Conservation (phyloP, 2,888 invertebrate genomes). For the Germaria angustata region DNA sequence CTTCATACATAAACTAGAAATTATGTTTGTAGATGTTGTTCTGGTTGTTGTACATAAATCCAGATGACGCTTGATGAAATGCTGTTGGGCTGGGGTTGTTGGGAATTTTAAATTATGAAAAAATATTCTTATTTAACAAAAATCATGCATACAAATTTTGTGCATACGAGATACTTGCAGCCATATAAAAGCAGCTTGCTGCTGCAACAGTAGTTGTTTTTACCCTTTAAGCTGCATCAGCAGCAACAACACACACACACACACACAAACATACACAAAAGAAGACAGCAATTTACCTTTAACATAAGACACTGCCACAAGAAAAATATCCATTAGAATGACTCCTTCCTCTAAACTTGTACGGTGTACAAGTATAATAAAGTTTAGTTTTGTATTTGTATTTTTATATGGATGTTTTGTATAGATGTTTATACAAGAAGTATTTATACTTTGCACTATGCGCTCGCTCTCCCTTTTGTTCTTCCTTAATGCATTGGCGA, state of each 20-base stretch:
- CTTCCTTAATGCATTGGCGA: neutral
- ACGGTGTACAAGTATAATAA: neutral
- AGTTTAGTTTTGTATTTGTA: neutral
- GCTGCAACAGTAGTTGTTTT: conserved; percentile 41
- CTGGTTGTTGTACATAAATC: conserved; percentile 43
- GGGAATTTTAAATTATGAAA: conserved; percentile 60
- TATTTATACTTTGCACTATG: conserved; percentile 58
- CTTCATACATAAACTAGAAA: neutral
- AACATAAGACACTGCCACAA: conserved; percentile 38
- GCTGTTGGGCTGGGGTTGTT: conserved; percentile 46
- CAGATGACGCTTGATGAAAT: conserved; percentile 64
- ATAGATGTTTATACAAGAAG: conserved; percentile 39
- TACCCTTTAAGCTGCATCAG: conserved; percentile 34
- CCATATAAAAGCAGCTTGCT: neutral
- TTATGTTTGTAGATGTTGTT: conserved; percentile 21
- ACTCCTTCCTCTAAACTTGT: neutral
- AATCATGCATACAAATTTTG: conserved; percentile 64
- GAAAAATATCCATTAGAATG: conserved; percentile 51
- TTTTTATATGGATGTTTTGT: conserved; percentile 1
- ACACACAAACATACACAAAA: neutral
- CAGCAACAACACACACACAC: neutral
- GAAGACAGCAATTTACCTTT: conserved; percentile 49
- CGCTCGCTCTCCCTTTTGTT: conserved; percentile 29
- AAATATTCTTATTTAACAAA: conserved; percentile 64
- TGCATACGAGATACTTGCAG: conserved; percentile 41